Evolutionary conservation across 2,888 invertebrate species (phyloP), one percentile per base, ranked within the genome.

Genomic region (Mimumesa dahlbomi): DNA sequence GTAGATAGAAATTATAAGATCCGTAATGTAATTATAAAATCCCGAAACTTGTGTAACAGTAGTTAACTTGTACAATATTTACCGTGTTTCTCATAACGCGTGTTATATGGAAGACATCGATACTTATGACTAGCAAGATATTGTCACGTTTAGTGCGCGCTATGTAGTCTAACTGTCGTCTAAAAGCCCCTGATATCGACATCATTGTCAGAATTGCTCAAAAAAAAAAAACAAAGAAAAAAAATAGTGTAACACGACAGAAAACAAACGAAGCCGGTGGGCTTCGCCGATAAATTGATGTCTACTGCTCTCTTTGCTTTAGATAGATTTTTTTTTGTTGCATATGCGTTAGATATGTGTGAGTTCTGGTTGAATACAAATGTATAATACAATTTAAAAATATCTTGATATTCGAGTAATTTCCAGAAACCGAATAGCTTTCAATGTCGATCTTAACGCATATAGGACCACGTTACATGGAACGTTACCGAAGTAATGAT

Each of bases 1-100:
- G 68, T 67, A 75, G 66, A 73, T 79, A 76, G 70, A 83, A 84
- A 78, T 81, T 71, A 77, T 73, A 76, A 75, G 63, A 67, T 73
- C 50, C 72, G 62, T 25, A 78, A 79, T 81, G 81, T 76, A 82
- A 80, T 86, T 88, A 88, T 85, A 87, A 88, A 88, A 88, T 87
- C 82, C 84, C 73, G 77, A 83, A 84, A 85, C 76, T 79, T 84
- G 83, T 64, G 77, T 78, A 87, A 87, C 86, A 83, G 77, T 84
- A 76, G 72, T 72, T 81, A 82, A 82, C 83, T 84, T 83, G 83
- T 82, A 84, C 83, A 84, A 76, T 83, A 68, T 81, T 73, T 74
- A 63, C 66, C 72, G 62, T 67, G 58, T 72, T 79, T 66, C 58
- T 62, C 56, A 56, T 73, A 65, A 65, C 56, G 70, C 43, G 61